phyloP scores from a whole-genome alignment of 1,140 invertebrate species.

The Mizuhopecten yessoensis region DNA sequence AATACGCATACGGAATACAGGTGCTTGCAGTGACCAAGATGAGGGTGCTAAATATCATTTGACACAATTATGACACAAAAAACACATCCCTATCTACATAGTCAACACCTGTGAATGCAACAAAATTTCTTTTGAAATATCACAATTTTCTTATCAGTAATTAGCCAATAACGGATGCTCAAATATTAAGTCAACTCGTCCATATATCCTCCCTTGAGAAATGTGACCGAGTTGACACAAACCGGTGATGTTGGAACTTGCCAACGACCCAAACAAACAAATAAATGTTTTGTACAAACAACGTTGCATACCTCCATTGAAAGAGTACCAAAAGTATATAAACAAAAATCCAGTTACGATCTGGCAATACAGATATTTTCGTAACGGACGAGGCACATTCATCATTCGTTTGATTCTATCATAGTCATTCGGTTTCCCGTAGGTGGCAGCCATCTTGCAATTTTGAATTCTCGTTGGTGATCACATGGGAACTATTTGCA shows the following conservation, averaged over 20 bases:
- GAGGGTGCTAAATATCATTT: no score
- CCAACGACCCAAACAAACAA: slow-evolving; percentile 14
- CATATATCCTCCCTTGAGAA: not conserved
- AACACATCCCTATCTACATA: no score
- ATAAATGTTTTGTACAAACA: not conserved
- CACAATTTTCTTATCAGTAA: no score
- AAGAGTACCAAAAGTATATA: slow-evolving; percentile 63
- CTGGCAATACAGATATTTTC: slow-evolving; percentile 65
- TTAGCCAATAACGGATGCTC: no score
- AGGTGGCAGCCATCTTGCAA: slow-evolving; percentile 43
- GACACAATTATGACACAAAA: no score
- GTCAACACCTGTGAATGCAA: no score
- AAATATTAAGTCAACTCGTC: not conserved
- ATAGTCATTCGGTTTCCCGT: slow-evolving; percentile 45
- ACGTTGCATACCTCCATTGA: slow-evolving; percentile 70
- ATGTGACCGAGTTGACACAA: not conserved
- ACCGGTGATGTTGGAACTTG: slow-evolving; percentile 31
- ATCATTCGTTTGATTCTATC: slow-evolving; percentile 51
- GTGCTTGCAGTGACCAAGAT: no score
- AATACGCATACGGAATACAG: no score
- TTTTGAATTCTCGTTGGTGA: slow-evolving; percentile 27
- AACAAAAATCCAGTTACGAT: slow-evolving; percentile 52
- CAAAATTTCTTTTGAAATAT: no score
- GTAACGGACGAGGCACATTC: slow-evolving; percentile 58
- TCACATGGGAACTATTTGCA: slow-evolving; percentile 24